Evolutionary conservation across 2,797 vertebrate species (phyloP).

Genomic region (Psittacula derbiana): DNA sequence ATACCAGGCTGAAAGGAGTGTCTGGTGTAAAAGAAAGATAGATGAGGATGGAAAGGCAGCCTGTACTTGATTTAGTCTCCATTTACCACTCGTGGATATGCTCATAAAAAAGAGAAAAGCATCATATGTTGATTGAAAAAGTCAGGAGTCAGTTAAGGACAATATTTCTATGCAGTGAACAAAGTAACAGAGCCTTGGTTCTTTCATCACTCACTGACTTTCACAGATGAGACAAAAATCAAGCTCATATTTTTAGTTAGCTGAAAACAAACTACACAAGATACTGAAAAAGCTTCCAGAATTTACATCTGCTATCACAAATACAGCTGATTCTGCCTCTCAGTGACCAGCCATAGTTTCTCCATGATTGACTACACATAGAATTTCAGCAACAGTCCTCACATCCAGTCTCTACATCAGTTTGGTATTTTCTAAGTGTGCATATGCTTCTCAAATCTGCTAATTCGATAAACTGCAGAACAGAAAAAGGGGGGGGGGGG

Average conservation of each 20-base stretch:
- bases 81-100: not conserved
- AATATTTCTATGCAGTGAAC: not conserved
- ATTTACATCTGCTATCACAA: not conserved
- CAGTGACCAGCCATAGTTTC: not conserved
- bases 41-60: not conserved
- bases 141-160: constrained; percentile 37
- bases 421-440: not conserved
- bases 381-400: not conserved
- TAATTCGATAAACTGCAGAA: not conserved
- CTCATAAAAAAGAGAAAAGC: not conserved
- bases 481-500: not conserved
- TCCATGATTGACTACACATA: not conserved
- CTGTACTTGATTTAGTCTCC: not conserved
- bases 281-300: not conserved
- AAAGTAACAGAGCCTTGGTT: not conserved
- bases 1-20: accelerated
- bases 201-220: not conserved
- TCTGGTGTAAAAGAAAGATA: not conserved
- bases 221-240: constrained; percentile 34
- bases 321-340: not conserved
- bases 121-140: not conserved
- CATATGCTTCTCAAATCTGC: not conserved
- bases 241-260: not conserved
- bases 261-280: not conserved
- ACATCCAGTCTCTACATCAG: not conserved